Evolutionary conservation across 2,797 vertebrate genomes (phyloP).

Genomic region (Gambelia wislizenii): DNA sequence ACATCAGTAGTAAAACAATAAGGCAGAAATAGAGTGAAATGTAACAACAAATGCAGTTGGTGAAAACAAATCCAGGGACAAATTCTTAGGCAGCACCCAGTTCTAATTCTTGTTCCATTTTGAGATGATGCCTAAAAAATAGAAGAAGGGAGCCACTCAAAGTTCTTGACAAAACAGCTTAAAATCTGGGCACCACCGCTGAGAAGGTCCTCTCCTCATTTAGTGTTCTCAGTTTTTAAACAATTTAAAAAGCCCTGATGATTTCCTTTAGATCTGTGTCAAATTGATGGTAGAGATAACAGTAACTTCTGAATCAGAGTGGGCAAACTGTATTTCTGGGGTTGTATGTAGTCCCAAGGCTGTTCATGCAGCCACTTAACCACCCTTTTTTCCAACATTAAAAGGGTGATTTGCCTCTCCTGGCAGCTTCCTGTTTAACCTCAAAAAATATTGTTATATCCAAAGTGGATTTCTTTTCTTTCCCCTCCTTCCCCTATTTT

Average conservation of each 20-base stretch:
- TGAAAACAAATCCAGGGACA: background rate
- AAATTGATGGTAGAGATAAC: background rate
- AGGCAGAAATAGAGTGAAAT: background rate
- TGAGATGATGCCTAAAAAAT: background rate
- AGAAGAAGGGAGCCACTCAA: too few relatives aligned
- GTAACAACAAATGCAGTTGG: background rate
- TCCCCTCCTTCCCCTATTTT: too few relatives aligned
- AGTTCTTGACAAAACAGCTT: background rate
- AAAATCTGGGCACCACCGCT: background rate
- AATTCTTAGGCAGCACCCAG: background rate
- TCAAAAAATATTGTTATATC: too few relatives aligned
- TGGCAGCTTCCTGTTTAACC: too few relatives aligned
- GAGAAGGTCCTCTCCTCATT: background rate
- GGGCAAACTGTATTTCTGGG: too few relatives aligned
- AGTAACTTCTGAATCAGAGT: background rate
- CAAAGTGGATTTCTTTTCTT: too few relatives aligned
- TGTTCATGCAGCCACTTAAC: too few relatives aligned
- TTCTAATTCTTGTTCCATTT: background rate
- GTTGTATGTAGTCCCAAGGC: too few relatives aligned
- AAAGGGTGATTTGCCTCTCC: too few relatives aligned
- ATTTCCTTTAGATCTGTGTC: background rate
- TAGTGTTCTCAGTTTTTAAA: background rate
- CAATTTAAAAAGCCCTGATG: background rate
- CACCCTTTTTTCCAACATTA: too few relatives aligned
- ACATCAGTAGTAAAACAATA: background rate